A percentile compares a stretch with the other conserved stretches of the same genome.
Evolutionary conservation across 2,797 vertebrate species (phyloP).

Genomic region (Ceryle rudis): DNA sequence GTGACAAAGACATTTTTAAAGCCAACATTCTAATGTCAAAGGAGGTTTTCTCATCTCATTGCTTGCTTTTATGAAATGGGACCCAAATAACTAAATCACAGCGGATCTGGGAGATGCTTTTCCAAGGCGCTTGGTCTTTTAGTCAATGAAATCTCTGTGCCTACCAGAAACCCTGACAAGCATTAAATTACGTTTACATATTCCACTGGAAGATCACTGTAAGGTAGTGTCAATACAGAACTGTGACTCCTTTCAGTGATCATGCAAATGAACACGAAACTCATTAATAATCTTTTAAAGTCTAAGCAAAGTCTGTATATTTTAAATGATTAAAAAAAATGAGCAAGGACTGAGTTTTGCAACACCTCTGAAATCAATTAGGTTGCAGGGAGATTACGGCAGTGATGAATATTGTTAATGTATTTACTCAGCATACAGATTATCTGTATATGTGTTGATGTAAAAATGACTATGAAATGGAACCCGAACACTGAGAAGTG

Average conservation of each 20-base stretch:
- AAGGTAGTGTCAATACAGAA: slow-evolving; percentile 1
- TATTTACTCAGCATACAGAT: not conserved
- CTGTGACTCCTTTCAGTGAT: not conserved
- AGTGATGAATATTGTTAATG: not conserved
- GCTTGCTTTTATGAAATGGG: not conserved
- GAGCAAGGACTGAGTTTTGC: not conserved
- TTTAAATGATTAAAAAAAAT: slow-evolving; percentile 17
- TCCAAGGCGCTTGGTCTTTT: not conserved
- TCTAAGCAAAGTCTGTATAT: not conserved
- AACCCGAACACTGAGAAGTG: not conserved
- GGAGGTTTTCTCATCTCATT: not conserved
- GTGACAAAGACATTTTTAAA: not conserved
- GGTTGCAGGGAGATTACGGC: not conserved
- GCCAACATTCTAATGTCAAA: not conserved
- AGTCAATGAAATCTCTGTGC: not conserved
- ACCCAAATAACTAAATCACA: not conserved
- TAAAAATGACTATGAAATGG: not conserved
- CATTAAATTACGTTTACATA: not conserved
- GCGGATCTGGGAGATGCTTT: not conserved
- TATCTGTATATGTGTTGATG: not conserved
- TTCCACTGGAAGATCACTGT: not conserved
- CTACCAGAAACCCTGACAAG: not conserved
- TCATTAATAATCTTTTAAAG: slow-evolving; percentile 17
- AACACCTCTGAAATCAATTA: slow-evolving; percentile 22
- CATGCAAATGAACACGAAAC: not conserved